Base-by-base conservation (phyloP, 2,888 invertebrate genomes). In the Drosophila suboccidentalis region DNA sequence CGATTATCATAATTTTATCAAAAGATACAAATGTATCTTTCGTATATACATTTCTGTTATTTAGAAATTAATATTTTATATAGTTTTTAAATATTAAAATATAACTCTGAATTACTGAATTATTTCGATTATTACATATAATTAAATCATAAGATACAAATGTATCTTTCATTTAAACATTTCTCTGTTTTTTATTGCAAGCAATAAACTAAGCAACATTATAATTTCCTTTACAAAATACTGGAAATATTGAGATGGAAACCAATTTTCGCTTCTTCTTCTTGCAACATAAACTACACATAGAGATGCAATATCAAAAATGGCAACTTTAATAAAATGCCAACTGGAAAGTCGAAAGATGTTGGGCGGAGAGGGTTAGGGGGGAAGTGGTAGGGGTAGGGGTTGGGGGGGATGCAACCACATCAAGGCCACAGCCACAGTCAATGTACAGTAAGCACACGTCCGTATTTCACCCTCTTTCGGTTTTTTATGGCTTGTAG, bases 271-370 rank as follows among this genome's bases (percentile, higher is more conserved):
- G 67, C 34, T 22, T 17, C 34, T 9, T 26, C n/a, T 55, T 22
- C 60, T 63, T 44, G 59, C 62, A 80, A 71, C 78, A 88, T 83
- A 86, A 88, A 88, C 83, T 73, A 76, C 68, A 63, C 38, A 38
- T 26, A 11, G 60, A 73, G 67, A 67, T 59, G 63, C 62, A 71
- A 72, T 87, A 85, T 85, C 85, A 80, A 87, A 87, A 85, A 85
- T 70, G 70, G 70, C 70, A 78, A 72, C 83, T 89, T 88, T 89
- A 88, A 85, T 51, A 51, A 51, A 51, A 51, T 85, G 85, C 87
- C 81, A 77, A 81, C 76, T 69, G 26, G 19, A 32, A 19, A 17
- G 17, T 13, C 19, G 38, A 26, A 43, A 39, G 50, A 49, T 1
- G 5, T 13, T 15, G 15, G 4, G 2, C 4, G 19, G 29, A 8